Conservation (phyloP, 2,888 invertebrate species). For the Napeogenes inachia region DNA sequence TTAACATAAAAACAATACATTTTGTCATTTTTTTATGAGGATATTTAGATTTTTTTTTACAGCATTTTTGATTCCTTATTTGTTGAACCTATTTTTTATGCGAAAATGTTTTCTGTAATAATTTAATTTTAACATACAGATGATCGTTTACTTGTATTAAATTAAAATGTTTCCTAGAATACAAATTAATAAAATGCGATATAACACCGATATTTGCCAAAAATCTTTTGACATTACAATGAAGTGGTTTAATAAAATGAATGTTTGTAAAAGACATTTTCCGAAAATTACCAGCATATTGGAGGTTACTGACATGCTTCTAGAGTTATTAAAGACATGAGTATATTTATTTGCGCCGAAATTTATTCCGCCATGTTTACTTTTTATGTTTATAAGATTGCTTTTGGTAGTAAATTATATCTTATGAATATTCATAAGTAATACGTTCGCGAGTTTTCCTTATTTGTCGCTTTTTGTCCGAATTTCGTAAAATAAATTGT, state of each 20-base stretch:
- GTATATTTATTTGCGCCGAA: neutral
- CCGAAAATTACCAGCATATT: neutral
- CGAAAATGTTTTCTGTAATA: too few relatives aligned
- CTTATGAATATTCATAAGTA: conserved; percentile 42
- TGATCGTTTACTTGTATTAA: too few relatives aligned
- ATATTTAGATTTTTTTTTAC: too few relatives aligned
- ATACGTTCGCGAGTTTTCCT: conserved; percentile 44
- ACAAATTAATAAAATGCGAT: too few relatives aligned
- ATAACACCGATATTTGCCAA: too few relatives aligned
- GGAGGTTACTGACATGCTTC: neutral
- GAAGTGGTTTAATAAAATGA: too few relatives aligned
- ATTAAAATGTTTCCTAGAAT: too few relatives aligned
- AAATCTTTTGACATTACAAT: too few relatives aligned
- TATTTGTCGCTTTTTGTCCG: conserved; percentile 57
- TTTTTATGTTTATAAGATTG: conserved; percentile 17
- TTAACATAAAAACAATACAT: neutral
- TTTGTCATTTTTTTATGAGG: too few relatives aligned
- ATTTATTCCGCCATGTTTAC: conserved; percentile 4
- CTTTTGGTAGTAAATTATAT: conserved; percentile 33
- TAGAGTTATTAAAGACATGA: neutral
- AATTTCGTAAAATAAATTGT: conserved; percentile 52
- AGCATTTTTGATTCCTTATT: too few relatives aligned
- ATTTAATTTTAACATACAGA: too few relatives aligned
- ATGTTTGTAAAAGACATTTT: neutral
- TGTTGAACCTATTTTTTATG: too few relatives aligned